Evolutionary conservation across 37 sponge, comb jelly and placozoan genomes (phyloP), one percentile per base, ranked within the genome.

Genomic region (Spongilla lacustris): DNA sequence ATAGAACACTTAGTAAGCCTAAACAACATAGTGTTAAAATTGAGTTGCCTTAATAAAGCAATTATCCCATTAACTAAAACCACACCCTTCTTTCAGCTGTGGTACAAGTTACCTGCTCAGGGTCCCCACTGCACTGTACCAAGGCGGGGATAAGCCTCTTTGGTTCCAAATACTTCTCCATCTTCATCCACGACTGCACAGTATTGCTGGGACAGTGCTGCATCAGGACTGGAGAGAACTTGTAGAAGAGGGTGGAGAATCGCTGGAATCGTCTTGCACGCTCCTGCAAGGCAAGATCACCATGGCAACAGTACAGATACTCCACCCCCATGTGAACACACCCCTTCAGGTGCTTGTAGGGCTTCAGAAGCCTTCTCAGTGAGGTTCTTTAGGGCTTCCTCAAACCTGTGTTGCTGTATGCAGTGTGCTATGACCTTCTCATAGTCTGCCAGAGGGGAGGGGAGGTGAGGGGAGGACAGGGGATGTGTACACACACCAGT

Each of bases 171-270:
- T 66, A 34, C 17, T 46, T 79, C 22, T 74, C 90, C 84, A 89
- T 81, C 34, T 66, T 48, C 23, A 88, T 93, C 95, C 95, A 94
- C 8, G 93, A 90, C 36, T 89, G 84, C 32, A 98, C 96, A 29
- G 94, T 94, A 37, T 84, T 84, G 9, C n/a, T 36, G 23, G 99
- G 94, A 41, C 84, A 83, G 74, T 94, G 91, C 71, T 88, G 76
- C 88, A 98, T 92, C 72, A 98, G 88, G 2, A 84, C 79, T 12
- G 99, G 96, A 74, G 90, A 86, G 89, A 93, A 98, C 83, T 94
- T 92, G 89, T 96, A 96, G 78, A 90, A 96, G 46, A 98, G 71
- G 21, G 81, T 81, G 1, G 85, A 86, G 82, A 89, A 89, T 46
- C 66, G 76, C 68, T 85, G 83, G 67, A 92, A 89, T 22, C 36